Evolutionary conservation across 2,888 invertebrate species (phyloP), one percentile per base, ranked within the genome.

Genomic region (Nomada ruficornis): DNA sequence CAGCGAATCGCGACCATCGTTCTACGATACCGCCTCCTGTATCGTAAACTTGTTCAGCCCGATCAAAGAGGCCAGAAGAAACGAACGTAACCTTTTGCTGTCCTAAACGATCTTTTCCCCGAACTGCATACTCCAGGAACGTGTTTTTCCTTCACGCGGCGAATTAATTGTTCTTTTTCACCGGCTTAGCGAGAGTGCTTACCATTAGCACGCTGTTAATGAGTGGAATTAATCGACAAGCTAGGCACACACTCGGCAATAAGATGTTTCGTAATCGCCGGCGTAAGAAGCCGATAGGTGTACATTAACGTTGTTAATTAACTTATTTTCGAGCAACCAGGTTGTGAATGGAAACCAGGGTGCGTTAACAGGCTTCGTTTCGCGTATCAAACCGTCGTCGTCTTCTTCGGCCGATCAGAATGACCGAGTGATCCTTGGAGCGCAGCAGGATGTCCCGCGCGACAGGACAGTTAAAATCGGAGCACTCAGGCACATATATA

Each of bases 401-500:
- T 23, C 44, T 50, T 15, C 7, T 64, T 26, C 68, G 57, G 26
- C 47, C 47, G 70, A 36, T 26, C 59, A n/a, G 44, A n/a, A 47
- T 29, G 50, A 57, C 44, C 36, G 29, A 20, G 20, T 23, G 47
- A 67, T 65, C 73, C 57, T 67, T 20, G 0, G 62, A 18, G 15
- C 71, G 42, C 72, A 62, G 50, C 68, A 26, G 60, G 76, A 81
- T 29, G 50, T 69, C 62, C 54, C 42, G 9, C 64, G 47, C 67
- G 70, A 64, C 68, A 65, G 78, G 72, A 79, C 79, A 78, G 78
- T 86, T 69, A 75, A 65, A 80, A 36, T 29, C n/a, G 23, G 62
- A 52, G 79, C 67, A 80, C 80, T 80, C 69, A 83, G 75, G 81
- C 85, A 85, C 64, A 76, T 52, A 36, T 36, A 36, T 36, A 36